Evolutionary conservation across 2,888 invertebrate genomes (phyloP).

Genomic region (Aquatica leii): DNA sequence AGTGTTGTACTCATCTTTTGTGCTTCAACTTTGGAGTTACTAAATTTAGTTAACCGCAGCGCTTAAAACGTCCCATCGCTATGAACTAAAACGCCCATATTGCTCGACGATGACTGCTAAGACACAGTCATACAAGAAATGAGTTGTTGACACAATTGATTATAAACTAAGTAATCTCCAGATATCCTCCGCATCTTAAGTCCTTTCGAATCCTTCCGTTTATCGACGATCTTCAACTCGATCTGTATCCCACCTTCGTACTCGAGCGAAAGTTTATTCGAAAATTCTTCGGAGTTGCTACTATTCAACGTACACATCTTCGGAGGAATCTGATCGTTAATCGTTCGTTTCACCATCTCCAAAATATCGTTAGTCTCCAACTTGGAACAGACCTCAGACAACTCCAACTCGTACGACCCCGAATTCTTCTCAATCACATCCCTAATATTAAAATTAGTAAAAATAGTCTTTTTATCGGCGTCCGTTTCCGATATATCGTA

Average conservation of each 20-base stretch:
- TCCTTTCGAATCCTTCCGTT: slow-evolving; percentile 74
- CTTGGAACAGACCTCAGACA: slow-evolving; percentile 82
- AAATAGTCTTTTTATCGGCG: slow-evolving; percentile 18
- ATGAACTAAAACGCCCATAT: slow-evolving; percentile 34
- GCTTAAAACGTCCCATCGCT: neutral
- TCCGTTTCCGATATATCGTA: slow-evolving; percentile 21
- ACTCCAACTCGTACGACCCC: slow-evolving; percentile 73
- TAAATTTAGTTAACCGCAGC: no score
- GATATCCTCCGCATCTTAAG: slow-evolving; percentile 87
- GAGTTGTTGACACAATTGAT: slow-evolving; percentile 86
- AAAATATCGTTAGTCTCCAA: slow-evolving; percentile 82
- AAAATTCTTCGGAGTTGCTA: slow-evolving; percentile 46
- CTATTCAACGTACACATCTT: slow-evolving; percentile 67
- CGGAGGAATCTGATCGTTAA: slow-evolving; percentile 81
- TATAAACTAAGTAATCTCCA: slow-evolving; percentile 87
- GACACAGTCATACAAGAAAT: slow-evolving; percentile 86
- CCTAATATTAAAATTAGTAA: slow-evolving; percentile 17
- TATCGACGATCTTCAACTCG: slow-evolving; percentile 80
- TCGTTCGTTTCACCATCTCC: slow-evolving; percentile 79
- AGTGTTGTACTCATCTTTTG: no score
- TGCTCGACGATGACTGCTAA: slow-evolving; percentile 42
- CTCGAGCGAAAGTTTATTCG: slow-evolving; percentile 56
- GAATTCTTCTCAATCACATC: slow-evolving; percentile 54
- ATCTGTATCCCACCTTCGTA: slow-evolving; percentile 81
- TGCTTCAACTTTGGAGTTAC: no score